Base-by-base conservation (phyloP, 2,797 vertebrate species). In the Hydrocynus forskahlii region DNA sequence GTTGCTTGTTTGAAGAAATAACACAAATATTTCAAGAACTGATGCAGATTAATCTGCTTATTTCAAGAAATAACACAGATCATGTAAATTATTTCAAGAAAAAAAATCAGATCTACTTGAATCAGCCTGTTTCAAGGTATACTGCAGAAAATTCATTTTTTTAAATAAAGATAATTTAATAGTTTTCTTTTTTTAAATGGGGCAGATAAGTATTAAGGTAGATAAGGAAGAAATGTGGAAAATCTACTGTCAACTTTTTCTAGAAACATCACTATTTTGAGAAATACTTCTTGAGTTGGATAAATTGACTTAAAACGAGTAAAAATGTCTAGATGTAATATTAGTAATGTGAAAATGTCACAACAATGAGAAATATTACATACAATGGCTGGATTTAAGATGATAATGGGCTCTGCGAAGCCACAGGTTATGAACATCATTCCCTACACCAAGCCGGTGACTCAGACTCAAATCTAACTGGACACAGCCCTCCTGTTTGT, bases 401-500 rank as follows among this genome's bases (percentile, higher is more conserved):
- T 66, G 63, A 40, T 66, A 66, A 0, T 3, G 52, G 16, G 52
- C 21, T 57, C 70, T 73, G 29, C 38, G 50, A 43, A 74, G 29
- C 35, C 12, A 43, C 50, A 5, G 14, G 19, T 74, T 43, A 23
- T 3, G 54, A 29, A 57, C 71, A 16, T 40, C 52, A 9, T 40
- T 55, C 67, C 29, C 71, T 60, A 75, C 54, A n/a, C 48, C 48
- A 52, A 45, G 8, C 43, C 10, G 43, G 43, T 21, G 45, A 0
- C 6, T 16, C 1, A 63, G 75, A 72, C 73, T 48, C 10, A 69
- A 8, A 35, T 25, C 35, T 60, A 73, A 79, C 52, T 40, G 70
- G 68, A 12, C 10, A 25, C 62, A 40, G 68, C 19, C 74, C 63
- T 74, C 63, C 25, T 75, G 35, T 35, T 63, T 59, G 72, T 50